Evolutionary conservation across 2,113 vertebrate genomes (phyloP), one percentile per base, ranked within the genome.

Genomic region (Circaetus cinerascens): DNA sequence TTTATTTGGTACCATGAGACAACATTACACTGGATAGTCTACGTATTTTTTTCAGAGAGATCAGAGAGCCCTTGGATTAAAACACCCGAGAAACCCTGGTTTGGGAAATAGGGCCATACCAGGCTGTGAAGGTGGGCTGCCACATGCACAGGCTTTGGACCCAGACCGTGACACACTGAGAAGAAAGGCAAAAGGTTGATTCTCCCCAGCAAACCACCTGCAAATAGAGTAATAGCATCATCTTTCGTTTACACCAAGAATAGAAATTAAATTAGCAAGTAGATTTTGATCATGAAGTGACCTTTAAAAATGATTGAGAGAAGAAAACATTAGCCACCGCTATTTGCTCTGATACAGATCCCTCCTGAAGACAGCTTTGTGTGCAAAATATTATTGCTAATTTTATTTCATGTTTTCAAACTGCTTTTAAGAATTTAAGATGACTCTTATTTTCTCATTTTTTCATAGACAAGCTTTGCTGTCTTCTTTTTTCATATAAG

Each of bases 241-340:
- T 77, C 93, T 79, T 57, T 62, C 78, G 67, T 91, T 95, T 96
- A 88, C 75, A 90, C 60, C 74, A 90, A 95, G 90, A 95, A 93
- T 0, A 88, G 75, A 92, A 95, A 95, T 96, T 92, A 92, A 96
- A 97, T 95, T 90, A 96, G 83, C 71, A 86, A 78, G 93, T 69
- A 93, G 88, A 94, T 95, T 96, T 96, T 96, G 93, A 97, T 95
- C 91, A 75, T 89, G 73, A 96, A 92, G 32, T 95, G 96, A 97
- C 97, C 94, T 97, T 97, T 98, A 89, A 84, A 96, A 91, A 92
- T 94, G 88, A 97, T 11, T 89, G 93, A 90, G 84, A 87, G 90
- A 88, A 85, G 79, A 95, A 94, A 95, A 88, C 36, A 72, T 90
- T 84, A 84, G 55, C 60, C 91, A 95, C 46, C 7, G 1, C 69